These are phyloP conservation scores for Polia nebulosa DNA, from an alignment of 2,888 invertebrate species.

Conservation along the genomic window DNA sequence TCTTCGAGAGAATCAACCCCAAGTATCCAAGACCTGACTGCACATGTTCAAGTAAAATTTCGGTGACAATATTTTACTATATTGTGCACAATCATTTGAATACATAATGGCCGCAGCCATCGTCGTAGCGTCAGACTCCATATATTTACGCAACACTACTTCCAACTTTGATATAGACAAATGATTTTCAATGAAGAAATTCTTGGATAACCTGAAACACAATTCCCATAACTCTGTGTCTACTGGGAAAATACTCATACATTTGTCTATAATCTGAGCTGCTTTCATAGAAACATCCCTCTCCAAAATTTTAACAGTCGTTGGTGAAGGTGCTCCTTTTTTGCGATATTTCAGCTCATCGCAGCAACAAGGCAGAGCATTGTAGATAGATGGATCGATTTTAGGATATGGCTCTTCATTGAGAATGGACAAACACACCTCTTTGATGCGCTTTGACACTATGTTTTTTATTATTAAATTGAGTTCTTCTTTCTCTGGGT, in stretches of 20 bases:
- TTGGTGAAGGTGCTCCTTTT: slow-evolving; percentile 58
- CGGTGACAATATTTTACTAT: slow-evolving; percentile 85
- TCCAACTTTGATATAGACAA: slow-evolving; percentile 89
- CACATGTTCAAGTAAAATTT: slow-evolving; percentile 89
- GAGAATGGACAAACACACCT: slow-evolving; percentile 82
- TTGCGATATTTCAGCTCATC: slow-evolving; percentile 80
- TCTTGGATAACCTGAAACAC: slow-evolving; percentile 83
- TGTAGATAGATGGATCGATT: slow-evolving; percentile 74
- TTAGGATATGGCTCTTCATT: slow-evolving; percentile 82
- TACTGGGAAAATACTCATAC: slow-evolving; percentile 84
- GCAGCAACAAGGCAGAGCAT: slow-evolving; percentile 82
- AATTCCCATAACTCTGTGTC: slow-evolving; percentile 83
- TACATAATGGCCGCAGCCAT: slow-evolving; percentile 89
- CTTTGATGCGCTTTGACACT: slow-evolving; percentile 85
- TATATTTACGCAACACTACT: slow-evolving; percentile 89
- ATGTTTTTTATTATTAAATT: slow-evolving; percentile 80
- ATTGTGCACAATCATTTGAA: slow-evolving; percentile 86
- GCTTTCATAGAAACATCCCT: slow-evolving; percentile 78
- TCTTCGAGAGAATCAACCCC: slow-evolving; percentile 76
- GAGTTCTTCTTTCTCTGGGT: slow-evolving; percentile 75
- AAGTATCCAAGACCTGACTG: slow-evolving; percentile 86
- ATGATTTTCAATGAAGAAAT: slow-evolving; percentile 84
- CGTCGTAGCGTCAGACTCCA: slow-evolving; percentile 86
- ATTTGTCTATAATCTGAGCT: slow-evolving; percentile 83
- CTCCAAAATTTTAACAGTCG: slow-evolving; percentile 60